phyloP scores from a whole-genome alignment of 1,140 invertebrate genomes.

The Pseudomyrmex flavicornis region DNA sequence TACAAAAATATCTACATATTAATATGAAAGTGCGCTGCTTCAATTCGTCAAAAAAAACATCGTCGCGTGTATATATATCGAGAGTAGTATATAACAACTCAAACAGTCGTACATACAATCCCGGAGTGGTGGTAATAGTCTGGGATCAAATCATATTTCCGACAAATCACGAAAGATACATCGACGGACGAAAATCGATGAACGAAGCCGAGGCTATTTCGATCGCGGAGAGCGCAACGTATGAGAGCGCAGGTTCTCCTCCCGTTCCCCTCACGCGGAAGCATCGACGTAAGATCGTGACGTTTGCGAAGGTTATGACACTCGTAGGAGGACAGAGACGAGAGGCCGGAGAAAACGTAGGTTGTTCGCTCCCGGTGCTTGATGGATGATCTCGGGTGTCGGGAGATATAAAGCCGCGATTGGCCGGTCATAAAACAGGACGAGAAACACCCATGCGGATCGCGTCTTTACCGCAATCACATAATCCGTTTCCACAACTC shows the following conservation, averaged over 20 bases:
- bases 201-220: slow-evolving; percentile 48
- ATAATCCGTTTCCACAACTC: slow-evolving; percentile 66
- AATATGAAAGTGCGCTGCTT: slow-evolving; percentile 3
- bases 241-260: slow-evolving; percentile 35
- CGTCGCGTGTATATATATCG: no score
- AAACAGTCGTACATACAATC: slow-evolving; percentile 46
- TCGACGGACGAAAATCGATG: slow-evolving; percentile 28
- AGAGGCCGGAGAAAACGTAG: slow-evolving; percentile 67
- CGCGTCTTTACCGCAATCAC: slow-evolving; percentile 44
- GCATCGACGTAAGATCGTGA: slow-evolving; percentile 69
- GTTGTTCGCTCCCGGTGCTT: slow-evolving; percentile 68
- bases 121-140: slow-evolving; percentile 48
- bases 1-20: neutral
- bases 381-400: slow-evolving; percentile 68
- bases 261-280: neutral
- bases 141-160: slow-evolving; percentile 52
- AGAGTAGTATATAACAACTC: slow-evolving; percentile 26
- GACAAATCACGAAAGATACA: slow-evolving; percentile 38
- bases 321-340: slow-evolving; percentile 72
- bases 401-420: slow-evolving; percentile 70
- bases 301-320: slow-evolving; percentile 70
- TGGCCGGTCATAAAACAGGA: slow-evolving; percentile 68
- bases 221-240: slow-evolving; percentile 51
- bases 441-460: slow-evolving; percentile 62
- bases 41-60: neutral